Conservation (phyloP, 1,140 invertebrate species). For the Venturia canescens region DNA sequence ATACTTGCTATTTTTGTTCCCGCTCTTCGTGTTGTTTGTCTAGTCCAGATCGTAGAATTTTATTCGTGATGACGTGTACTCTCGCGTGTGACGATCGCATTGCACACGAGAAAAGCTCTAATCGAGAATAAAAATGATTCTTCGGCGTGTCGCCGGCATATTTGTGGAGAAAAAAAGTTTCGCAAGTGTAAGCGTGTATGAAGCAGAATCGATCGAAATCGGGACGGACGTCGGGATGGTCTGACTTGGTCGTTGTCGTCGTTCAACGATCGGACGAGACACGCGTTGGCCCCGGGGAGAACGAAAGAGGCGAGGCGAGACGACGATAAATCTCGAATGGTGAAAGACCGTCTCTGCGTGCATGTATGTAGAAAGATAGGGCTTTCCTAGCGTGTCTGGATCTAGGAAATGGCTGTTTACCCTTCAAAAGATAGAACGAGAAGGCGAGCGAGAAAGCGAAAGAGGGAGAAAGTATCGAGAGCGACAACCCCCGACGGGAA, state of each 20-base stretch:
- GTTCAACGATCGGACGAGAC: constrained; percentile 38
- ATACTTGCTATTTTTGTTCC: neutral
- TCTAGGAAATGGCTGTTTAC: constrained; percentile 62
- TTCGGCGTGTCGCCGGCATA: constrained; percentile 19
- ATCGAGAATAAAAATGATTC: constrained; percentile 25
- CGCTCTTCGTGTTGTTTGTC: constrained; percentile 2
- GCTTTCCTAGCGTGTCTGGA: constrained; percentile 57
- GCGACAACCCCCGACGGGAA: constrained; percentile 34
- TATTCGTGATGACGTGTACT: neutral
- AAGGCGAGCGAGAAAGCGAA: neutral
- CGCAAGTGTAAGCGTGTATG: neutral
- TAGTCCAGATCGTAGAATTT: neutral
- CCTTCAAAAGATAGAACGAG: neutral
- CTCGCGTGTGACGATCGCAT: neutral
- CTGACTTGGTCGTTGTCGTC: constrained; percentile 25
- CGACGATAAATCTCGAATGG: constrained; percentile 61
- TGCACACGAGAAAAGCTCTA: neutral
- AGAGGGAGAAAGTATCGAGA: neutral
- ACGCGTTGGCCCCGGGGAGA: constrained; percentile 48
- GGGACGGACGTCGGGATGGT: constrained; percentile 2
- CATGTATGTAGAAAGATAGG: neutral
- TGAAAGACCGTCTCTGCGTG: constrained; percentile 28
- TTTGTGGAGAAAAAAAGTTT: constrained; percentile 12
- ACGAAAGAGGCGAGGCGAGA: constrained; percentile 60
- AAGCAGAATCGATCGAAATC: constrained; percentile 10